A percentile compares a stretch with the other conserved stretches of the same genome.
These are phyloP conservation scores for Bombus balteatus DNA, from an alignment of 1,140 invertebrate genomes.

Conservation along the genomic window DNA sequence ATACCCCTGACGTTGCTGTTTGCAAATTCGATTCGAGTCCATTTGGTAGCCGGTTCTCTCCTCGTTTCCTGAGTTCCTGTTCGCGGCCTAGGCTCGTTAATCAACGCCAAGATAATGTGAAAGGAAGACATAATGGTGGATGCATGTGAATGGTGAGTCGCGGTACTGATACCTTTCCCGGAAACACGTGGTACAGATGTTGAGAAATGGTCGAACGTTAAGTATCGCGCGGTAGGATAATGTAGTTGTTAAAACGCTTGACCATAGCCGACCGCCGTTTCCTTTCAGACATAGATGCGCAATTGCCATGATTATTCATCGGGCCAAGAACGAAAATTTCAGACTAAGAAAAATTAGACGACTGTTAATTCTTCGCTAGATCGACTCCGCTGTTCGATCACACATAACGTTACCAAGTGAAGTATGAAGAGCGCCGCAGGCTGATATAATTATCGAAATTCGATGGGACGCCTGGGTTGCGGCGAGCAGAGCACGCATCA, in stretches of 20 bases:
- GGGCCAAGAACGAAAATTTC: neutral
- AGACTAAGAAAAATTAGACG: constrained; percentile 5
- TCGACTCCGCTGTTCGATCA: neutral
- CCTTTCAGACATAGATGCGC: neutral
- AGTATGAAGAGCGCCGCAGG: constrained; percentile 39
- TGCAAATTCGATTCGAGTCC: constrained; percentile 55
- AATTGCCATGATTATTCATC: neutral
- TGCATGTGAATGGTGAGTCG: constrained; percentile 41
- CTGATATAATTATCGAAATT: constrained; percentile 56
- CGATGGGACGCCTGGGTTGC: constrained; percentile 24
- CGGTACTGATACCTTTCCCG: constrained; percentile 38
- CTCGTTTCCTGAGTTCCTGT: constrained; percentile 47
- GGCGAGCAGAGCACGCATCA: neutral
- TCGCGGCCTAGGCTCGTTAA: constrained; percentile 47
- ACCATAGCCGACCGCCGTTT: neutral
- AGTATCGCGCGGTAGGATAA: constrained; percentile 20
- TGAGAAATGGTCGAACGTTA: constrained; percentile 38
- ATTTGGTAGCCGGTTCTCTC: constrained; percentile 9
- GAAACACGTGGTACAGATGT: constrained; percentile 33
- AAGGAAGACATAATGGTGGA: constrained; percentile 52
- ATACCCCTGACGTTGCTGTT: constrained; percentile 13
- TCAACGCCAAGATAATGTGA: constrained; percentile 54
- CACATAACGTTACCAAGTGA: neutral
- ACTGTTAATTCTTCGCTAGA: constrained; percentile 14
- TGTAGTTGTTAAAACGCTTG: constrained; percentile 24